Evolutionary conservation across 2,888 invertebrate species (phyloP), one percentile per base, ranked within the genome.

Genomic region (Yponomeuta evonymella): DNA sequence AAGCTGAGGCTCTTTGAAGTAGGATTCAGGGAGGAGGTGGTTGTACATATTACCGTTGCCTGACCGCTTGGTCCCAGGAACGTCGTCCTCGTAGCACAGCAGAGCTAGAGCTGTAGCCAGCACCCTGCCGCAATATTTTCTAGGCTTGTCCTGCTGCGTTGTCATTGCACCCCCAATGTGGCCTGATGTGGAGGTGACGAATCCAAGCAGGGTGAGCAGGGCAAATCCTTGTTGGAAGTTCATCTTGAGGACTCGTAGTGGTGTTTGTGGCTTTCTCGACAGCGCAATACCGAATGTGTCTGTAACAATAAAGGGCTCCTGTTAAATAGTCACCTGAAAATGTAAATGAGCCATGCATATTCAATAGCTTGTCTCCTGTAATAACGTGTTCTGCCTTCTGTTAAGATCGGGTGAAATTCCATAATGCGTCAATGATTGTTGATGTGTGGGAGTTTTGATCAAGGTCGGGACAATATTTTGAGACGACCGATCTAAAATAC

Each of bases 121-220:
- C 0, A 74, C 75, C 9, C 86, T 77, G 0, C 87, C 88, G 71
- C 88, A 88, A 76, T 86, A 87, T 2, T 79, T 73, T 70, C 82
- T 81, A 3, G 82, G 79, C 36, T 72, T 77, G 2, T 74, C 3
- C 2, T 82, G 80, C 73, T 83, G 83, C n/a, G 43, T 69, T 2
- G 75, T 2, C 1, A 72, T 8, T 2, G 73, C 72, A 0, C 75
- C 81, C 0, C 80, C 79, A 48, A 86, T 82, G 75, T 85, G 84
- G 0, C 77, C 85, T 6, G 36, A 33, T 30, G 63, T 23, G 1
- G 74, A 76, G 69, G 80, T 78, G 48, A 76, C 64, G 0, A 79
- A 75, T 4, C 63, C 63, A 12, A 81, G 70, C n/a, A 77, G 71
- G 48, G 78, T 73, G 58, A 79, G 48, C 10, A 81, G 68, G 2